Percentiles rank a stretch among this genome's conserved stretches.
Evolutionary conservation across 64 coral and sea anemone species (phyloP).

Genomic region (Dendrophyllia cribrosa): DNA sequence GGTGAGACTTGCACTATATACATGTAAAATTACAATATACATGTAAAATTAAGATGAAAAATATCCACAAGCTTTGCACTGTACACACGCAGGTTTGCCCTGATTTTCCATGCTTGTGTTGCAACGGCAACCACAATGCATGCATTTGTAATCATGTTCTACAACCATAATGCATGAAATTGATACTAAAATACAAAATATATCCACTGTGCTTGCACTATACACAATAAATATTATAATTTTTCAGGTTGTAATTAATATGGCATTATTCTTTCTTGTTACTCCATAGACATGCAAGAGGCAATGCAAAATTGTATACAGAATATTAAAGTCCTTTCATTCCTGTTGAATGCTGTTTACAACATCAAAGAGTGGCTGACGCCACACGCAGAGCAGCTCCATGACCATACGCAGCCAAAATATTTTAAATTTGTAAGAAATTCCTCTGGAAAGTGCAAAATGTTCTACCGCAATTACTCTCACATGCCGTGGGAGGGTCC

Average conservation of each 20-base stretch:
- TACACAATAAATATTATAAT: not conserved
- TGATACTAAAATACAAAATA: too few species aligned
- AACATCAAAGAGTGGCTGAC: conserved; percentile 27
- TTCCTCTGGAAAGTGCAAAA: conserved; percentile 18
- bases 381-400: conserved; percentile 29
- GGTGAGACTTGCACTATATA: too few species aligned
- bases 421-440: conserved; percentile 66
- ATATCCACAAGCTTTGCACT: too few species aligned
- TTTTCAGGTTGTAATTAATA: not conserved
- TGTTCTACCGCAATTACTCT: conserved; percentile 61
- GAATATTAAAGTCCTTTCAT: conserved; percentile 40
- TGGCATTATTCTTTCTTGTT: not conserved
- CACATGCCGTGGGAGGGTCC: conserved; percentile 50
- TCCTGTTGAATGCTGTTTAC: not conserved
- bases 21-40: too few species aligned
- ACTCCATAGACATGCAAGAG: conserved; percentile 14
- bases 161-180: too few species aligned
- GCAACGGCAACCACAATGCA: too few species aligned
- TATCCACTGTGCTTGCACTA: too few species aligned
- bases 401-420: conserved; percentile 46
- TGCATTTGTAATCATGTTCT: too few species aligned
- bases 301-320: conserved; percentile 50
- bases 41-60: too few species aligned
- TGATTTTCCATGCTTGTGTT: too few species aligned
- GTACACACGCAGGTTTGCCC: too few species aligned